A percentile compares a stretch with the other conserved stretches of the same genome.
Conservation (phyloP, 2,113 vertebrate genomes). For the Aplodontia rufa region DNA sequence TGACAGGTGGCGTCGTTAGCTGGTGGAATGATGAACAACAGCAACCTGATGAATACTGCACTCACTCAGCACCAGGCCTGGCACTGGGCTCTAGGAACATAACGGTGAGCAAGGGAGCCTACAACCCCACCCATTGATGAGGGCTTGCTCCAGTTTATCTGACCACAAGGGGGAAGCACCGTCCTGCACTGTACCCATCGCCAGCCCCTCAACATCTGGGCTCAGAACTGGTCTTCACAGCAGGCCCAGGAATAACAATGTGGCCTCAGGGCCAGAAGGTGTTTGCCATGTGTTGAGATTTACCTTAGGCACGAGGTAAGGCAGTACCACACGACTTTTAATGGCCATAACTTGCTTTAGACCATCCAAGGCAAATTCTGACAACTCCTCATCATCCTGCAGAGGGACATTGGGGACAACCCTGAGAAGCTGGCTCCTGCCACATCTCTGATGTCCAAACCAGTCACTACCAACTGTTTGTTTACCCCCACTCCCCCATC, state of each 20-base stretch:
- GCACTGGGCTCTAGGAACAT: background rate
- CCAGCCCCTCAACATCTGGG: background rate
- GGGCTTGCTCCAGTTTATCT: background rate
- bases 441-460: background rate
- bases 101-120: background rate
- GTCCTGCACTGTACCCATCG: too few relatives aligned
- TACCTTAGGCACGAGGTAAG: constrained; percentile 98
- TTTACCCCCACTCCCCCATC: background rate
- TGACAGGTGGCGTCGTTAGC: constrained; percentile 95
- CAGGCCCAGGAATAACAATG: background rate
- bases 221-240: background rate
- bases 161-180: background rate
- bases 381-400: constrained; percentile 91
- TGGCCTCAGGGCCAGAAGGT: too few relatives aligned
- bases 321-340: constrained; percentile 97
- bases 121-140: background rate
- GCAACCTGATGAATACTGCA: background rate
- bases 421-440: background rate
- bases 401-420: background rate
- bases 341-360: constrained; percentile 99
- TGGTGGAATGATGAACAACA: constrained; percentile 61
- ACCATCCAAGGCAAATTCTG: constrained; percentile 96
- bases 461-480: background rate
- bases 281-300: background rate
- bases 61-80: accelerated